Base-by-base conservation (phyloP, 2,888 invertebrate species). In the Lasioglossum lativentre region DNA sequence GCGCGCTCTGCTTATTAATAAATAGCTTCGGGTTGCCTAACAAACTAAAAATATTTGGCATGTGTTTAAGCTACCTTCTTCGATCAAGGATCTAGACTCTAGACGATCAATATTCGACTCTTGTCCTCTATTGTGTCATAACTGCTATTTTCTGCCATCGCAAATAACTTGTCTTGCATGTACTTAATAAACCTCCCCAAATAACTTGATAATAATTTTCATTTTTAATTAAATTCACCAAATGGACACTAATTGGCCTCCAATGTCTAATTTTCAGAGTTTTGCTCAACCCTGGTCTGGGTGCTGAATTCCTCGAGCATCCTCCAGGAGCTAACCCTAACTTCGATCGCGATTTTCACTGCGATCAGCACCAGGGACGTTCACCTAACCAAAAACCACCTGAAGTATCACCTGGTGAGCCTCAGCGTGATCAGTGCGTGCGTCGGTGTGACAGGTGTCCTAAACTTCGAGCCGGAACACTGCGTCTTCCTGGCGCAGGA, bases 261-360 rank as follows among this genome's bases (percentile, higher is more conserved):
- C 4, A 38, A 68, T 66, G 23, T 45, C 2, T 23, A 27, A 66
- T 84, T 45, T 73, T 19, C 92, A 93, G 94, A 95, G 72, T 90
- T 95, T 88, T 96, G 96, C 89, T 95, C 95, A 78, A 94, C 94
- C 56, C 93, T 96, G 52, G 95, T 95, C 10, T 96, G 96, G 96
- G 92, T 95, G 52, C 91, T 95, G 77, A 95, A 95, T 80, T 95
- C 96, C 8, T 94, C 95, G 66, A 95, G 95, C 83, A 95, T 96
- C 38, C 95, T 96, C 42, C 96, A 96, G 88, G 95, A 95, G 42
- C 92, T 95, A 74, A 95, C 95, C 19, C 91, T 96, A 34, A 94
- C 95, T 2, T 95, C 96, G 52, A 94, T 96, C 82, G 95, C 94
- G 59, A 92, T 94, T 16, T 94, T 94, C 88, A 93, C 94, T 0